Percentiles rank a stretch among this genome's conserved stretches.
Conservation (phyloP, 2,888 invertebrate species). For the Alcis repandata region DNA sequence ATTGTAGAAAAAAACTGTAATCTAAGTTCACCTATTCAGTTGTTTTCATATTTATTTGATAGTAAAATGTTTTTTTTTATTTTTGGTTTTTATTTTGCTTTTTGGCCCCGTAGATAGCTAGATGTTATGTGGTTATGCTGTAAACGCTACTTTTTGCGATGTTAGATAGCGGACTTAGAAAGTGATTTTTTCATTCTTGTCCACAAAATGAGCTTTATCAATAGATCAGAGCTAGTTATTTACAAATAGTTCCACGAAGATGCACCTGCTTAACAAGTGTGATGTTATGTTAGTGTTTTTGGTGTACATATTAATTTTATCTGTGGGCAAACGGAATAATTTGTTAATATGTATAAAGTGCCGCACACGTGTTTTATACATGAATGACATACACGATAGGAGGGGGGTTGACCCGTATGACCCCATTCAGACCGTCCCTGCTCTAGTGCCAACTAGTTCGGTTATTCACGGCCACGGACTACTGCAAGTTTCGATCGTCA, state of each 20-base stretch:
- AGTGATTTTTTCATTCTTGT: background rate
- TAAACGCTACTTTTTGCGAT: background rate
- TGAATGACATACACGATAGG: too few species aligned
- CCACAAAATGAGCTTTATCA: background rate
- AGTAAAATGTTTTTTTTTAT: conserved; percentile 73
- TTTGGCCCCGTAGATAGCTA: conserved; percentile 33
- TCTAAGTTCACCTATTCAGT: conserved; percentile 48
- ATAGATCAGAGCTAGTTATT: conserved; percentile 5
- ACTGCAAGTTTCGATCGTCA: too few species aligned
- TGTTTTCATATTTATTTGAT: conserved; percentile 70
- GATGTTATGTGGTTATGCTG: background rate
- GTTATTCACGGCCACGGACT: too few species aligned
- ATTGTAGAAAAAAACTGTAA: conserved; percentile 47
- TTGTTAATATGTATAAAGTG: too few species aligned
- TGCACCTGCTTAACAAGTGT: background rate
- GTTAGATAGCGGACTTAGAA: background rate
- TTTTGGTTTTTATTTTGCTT: conserved; percentile 61
- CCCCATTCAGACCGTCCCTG: too few species aligned
- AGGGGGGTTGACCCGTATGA: too few species aligned
- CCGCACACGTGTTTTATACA: too few species aligned
- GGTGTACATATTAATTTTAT: too few species aligned
- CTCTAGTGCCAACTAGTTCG: too few species aligned
- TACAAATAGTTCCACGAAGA: background rate
- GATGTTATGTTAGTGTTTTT: too few species aligned
- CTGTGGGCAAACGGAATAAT: too few species aligned